Percentiles rank a stretch among this genome's conserved stretches.
phyloP scores from a whole-genome alignment of 2,888 invertebrate species.

The Sarcophaga subvicina region DNA sequence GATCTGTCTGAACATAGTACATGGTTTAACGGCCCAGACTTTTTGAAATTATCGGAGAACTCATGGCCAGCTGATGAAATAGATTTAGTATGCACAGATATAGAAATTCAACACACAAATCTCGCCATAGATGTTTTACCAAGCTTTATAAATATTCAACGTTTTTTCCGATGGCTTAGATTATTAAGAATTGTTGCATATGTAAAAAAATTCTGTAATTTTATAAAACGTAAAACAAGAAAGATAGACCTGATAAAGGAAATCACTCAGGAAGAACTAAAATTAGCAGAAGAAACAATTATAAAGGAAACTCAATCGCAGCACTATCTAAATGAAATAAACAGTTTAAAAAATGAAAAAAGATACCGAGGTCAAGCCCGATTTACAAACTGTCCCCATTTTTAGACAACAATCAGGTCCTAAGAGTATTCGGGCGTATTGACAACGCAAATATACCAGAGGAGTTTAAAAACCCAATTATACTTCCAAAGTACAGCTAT shows the following conservation, averaged over 20 bases:
- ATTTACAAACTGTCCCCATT: constrained; percentile 14
- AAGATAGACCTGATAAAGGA: neutral
- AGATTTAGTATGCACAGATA: neutral
- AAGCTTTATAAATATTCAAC: neutral
- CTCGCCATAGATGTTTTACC: neutral
- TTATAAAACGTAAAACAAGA: neutral
- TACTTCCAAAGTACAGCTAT: constrained; percentile 50
- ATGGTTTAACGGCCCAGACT: constrained; percentile 54
- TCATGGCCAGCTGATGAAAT: constrained; percentile 28
- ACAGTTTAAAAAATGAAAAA: neutral
- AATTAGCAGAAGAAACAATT: constrained; percentile 21
- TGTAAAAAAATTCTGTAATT: neutral
- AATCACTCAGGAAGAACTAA: constrained; percentile 19
- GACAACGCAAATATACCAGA: constrained; percentile 22
- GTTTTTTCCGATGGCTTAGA: constrained; percentile 24
- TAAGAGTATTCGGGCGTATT: constrained; percentile 51
- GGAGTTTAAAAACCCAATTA: constrained; percentile 37
- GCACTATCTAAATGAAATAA: constrained; percentile 45
- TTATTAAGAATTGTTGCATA: constrained; percentile 21
- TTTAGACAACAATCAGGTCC: constrained; percentile 19
- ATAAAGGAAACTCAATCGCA: constrained; percentile 23
- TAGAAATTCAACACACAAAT: constrained; percentile 1
- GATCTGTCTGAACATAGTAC: constrained; percentile 30
- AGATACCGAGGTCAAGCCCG: constrained; percentile 27
- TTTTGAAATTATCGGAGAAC: constrained; percentile 11